A percentile compares a stretch with the other conserved stretches of the same genome.
These are phyloP conservation scores for Baccha elongata DNA, from an alignment of 2,888 invertebrate genomes.

Conservation along the genomic window DNA sequence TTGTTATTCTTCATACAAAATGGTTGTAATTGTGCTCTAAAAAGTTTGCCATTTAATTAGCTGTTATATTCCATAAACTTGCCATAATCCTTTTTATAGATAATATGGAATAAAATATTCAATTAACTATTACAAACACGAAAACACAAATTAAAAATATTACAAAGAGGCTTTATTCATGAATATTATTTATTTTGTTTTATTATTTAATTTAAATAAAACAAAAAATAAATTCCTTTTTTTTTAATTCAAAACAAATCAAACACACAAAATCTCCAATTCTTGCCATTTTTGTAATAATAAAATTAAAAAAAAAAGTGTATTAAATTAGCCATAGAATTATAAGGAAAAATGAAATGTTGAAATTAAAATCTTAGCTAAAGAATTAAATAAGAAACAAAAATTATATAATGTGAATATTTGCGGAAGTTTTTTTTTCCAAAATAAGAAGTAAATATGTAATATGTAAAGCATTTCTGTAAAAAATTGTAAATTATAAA, in stretches of 20 bases:
- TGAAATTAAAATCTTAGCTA: conserved; percentile 60
- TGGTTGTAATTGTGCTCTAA: conserved; percentile 71
- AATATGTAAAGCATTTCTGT: conserved; percentile 64
- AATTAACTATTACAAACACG: conserved; percentile 29
- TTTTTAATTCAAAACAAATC: conserved; percentile 12
- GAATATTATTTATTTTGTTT: neutral
- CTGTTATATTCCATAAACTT: conserved; percentile 55
- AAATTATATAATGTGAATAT: conserved; percentile 60
- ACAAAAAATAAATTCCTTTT: conserved; percentile 3
- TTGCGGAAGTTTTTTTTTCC: conserved; percentile 46
- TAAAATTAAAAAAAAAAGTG: conserved; percentile 35
- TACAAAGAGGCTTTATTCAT: conserved; percentile 62
- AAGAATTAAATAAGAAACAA: conserved; percentile 61
- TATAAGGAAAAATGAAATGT: conserved; percentile 38
- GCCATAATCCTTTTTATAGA: conserved; percentile 56
- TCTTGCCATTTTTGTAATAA: conserved; percentile 70
- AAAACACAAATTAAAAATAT: conserved; percentile 24
- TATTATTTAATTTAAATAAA: conserved; percentile 1
- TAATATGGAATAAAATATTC: conserved; percentile 52
- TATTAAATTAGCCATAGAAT: conserved; percentile 59
- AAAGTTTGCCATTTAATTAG: conserved; percentile 67
- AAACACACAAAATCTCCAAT: conserved; percentile 52
- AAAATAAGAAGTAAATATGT: conserved; percentile 58
- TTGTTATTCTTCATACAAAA: conserved; percentile 35
- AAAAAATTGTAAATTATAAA: conserved; percentile 69